Evolutionary conservation across 2,888 invertebrate genomes (phyloP).

Genomic region (Ethmia dodecea): DNA sequence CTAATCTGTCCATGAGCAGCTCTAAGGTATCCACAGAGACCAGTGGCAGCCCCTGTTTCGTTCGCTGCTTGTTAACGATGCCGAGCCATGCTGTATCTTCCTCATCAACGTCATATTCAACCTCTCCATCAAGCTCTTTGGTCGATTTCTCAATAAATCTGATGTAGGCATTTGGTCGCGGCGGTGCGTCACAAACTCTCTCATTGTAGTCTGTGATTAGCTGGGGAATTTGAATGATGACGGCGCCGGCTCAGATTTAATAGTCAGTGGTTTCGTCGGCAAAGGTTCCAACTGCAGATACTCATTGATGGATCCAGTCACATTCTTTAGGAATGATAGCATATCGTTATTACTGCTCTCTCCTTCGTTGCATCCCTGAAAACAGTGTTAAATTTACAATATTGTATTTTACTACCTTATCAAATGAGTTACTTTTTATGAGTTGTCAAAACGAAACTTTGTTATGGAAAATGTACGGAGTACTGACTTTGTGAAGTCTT

Average conservation of each 20-base stretch:
- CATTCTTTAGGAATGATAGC: conserved; percentile 52
- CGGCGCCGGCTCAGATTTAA: conserved; percentile 20
- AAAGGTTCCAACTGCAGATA: conserved; percentile 57
- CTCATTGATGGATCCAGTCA: conserved; percentile 53
- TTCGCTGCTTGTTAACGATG: conserved; percentile 90
- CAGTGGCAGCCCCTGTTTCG: conserved; percentile 82
- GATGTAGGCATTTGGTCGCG: conserved; percentile 92
- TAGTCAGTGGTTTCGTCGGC: conserved; percentile 33
- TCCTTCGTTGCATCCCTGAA: no score
- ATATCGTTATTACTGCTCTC: no score
- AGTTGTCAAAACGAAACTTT: no score
- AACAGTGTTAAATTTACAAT: no score
- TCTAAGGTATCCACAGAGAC: conserved; percentile 95
- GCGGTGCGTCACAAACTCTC: conserved; percentile 88
- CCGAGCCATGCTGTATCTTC: conserved; percentile 97
- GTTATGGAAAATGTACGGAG: no score
- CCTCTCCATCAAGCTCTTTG: conserved; percentile 95
- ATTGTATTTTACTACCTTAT: no score
- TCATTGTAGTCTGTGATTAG: conserved; percentile 84
- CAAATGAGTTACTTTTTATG: no score
- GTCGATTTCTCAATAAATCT: conserved; percentile 96
- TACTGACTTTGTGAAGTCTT: no score
- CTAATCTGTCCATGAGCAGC: conserved; percentile 96
- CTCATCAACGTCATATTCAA: conserved; percentile 98
- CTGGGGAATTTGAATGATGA: no score